A percentile compares a stretch with the other conserved stretches of the same genome.
phyloP scores from a whole-genome alignment of 1,140 invertebrate species.

The Drosophila mojavensis region DNA sequence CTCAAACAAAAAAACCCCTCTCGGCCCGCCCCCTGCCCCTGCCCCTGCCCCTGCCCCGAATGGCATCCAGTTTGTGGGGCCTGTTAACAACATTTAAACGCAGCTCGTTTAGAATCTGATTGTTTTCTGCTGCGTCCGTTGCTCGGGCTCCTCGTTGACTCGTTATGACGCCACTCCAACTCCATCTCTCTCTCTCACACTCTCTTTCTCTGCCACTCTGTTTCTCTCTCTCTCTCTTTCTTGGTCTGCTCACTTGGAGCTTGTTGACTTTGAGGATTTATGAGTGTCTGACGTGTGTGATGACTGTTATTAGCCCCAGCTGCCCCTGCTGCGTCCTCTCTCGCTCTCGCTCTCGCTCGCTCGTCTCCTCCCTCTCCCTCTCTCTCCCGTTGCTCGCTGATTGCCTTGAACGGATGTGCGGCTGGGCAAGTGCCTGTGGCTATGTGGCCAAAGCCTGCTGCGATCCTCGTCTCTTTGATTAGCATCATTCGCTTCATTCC shows the following conservation, averaged over 20 bases:
- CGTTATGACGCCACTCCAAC: background rate
- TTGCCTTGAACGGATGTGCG: slow-evolving; percentile 66
- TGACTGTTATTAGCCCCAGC: slow-evolving; percentile 82
- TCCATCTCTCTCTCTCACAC: slow-evolving; percentile 5
- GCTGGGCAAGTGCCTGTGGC: slow-evolving; percentile 35
- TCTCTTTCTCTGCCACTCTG: too few relatives aligned
- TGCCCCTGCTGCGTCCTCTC: slow-evolving; percentile 25
- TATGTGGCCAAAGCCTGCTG: slow-evolving; percentile 30
- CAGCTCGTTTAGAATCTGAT: slow-evolving; percentile 79
- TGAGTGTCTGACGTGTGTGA: slow-evolving; percentile 83
- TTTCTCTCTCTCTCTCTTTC: slow-evolving; percentile 5
- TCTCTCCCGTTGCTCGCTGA: background rate
- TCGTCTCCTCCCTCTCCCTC: slow-evolving; percentile 5
- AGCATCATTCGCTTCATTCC: slow-evolving; percentile 15
- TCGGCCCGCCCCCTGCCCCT: background rate
- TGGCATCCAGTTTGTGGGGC: slow-evolving; percentile 26
- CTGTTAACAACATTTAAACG: slow-evolving; percentile 82
- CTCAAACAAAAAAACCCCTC: background rate
- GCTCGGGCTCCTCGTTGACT: background rate
- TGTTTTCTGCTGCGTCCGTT: slow-evolving; percentile 14
- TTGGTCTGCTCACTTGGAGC: slow-evolving; percentile 33
- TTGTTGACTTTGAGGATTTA: slow-evolving; percentile 83
- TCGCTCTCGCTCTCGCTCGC: slow-evolving; percentile 5
- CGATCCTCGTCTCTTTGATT: slow-evolving; percentile 7
- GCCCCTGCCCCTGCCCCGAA: background rate